phyloP scores from a whole-genome alignment of 2,888 invertebrate genomes.

The Cataglyphis cursor region DNA sequence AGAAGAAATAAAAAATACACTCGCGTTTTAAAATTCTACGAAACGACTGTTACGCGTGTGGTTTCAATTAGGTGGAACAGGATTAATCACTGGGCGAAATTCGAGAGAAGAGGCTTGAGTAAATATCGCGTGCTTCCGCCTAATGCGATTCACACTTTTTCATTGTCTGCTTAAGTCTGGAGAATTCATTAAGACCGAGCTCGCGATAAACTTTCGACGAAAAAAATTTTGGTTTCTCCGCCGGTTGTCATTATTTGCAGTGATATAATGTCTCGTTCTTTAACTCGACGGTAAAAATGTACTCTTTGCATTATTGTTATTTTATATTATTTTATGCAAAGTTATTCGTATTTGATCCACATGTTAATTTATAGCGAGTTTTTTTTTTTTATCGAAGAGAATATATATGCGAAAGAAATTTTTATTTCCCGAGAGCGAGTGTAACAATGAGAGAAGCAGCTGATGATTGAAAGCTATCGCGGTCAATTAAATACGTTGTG shows the following conservation, averaged over 20 bases:
- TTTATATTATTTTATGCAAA: neutral
- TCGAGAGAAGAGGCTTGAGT: constrained; percentile 9
- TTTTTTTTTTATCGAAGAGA: neutral
- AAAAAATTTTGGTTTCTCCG: constrained; percentile 14
- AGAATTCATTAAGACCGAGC: constrained; percentile 29
- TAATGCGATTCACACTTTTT: constrained; percentile 46
- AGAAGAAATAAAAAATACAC: neutral
- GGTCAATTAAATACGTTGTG: constrained; percentile 37
- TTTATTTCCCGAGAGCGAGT: neutral
- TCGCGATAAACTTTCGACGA: neutral
- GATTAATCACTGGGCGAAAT: constrained; percentile 6
- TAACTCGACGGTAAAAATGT: neutral
- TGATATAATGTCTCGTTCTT: neutral
- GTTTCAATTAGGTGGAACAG: constrained; percentile 25
- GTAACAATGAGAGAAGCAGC: neutral
- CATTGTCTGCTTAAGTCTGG: neutral
- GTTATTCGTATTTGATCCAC: neutral
- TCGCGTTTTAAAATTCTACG: constrained; percentile 9
- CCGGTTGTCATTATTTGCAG: neutral
- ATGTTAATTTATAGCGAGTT: neutral
- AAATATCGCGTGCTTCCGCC: constrained; percentile 29
- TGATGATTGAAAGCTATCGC: constrained; percentile 3
- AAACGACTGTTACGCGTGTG: neutral
- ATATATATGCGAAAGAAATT: neutral
- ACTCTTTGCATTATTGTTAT: neutral